Evolutionary conservation across 2,113 vertebrate species (phyloP).

Genomic region (Prochilodus magdalenae): DNA sequence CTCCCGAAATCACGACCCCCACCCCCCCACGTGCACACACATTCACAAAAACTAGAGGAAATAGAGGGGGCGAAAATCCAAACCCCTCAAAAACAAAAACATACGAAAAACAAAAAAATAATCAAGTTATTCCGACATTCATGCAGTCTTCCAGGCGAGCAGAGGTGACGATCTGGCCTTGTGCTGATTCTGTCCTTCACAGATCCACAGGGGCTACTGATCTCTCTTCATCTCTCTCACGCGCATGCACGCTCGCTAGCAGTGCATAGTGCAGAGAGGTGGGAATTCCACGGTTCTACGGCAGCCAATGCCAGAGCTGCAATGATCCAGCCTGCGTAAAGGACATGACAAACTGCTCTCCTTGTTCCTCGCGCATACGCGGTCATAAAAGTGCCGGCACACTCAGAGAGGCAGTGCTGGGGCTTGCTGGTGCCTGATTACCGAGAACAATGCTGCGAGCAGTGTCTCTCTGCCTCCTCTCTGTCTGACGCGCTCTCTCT

Average conservation of each 20-base stretch:
- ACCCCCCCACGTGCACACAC: not conserved
- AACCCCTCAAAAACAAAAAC: not conserved
- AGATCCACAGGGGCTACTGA: not conserved
- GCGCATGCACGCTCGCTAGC: not conserved
- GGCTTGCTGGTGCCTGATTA: slow-evolving; percentile 25
- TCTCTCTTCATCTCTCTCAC: slow-evolving; percentile 12
- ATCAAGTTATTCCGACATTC: not conserved
- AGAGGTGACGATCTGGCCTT: not conserved
- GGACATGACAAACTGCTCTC: slow-evolving; percentile 10
- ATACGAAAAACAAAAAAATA: not conserved
- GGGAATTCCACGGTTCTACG: slow-evolving; percentile 45
- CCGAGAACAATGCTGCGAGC: slow-evolving; percentile 46
- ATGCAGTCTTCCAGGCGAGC: not conserved
- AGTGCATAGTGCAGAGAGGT: not conserved
- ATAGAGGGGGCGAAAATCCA: not conserved
- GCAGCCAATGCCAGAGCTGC: slow-evolving; percentile 36
- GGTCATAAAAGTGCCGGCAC: not conserved
- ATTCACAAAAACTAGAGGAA: not conserved
- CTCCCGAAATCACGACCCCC: slow-evolving; percentile 26
- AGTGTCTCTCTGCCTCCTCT: slow-evolving; percentile 19
- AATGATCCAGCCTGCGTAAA: slow-evolving; percentile 33
- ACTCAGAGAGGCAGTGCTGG: not conserved
- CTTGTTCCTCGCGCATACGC: not conserved
- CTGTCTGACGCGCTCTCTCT: slow-evolving; percentile 13
- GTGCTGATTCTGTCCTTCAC: not conserved